Evolutionary conservation across 2,113 vertebrate species (phyloP).

Genomic region (Thymallus thymallus): DNA sequence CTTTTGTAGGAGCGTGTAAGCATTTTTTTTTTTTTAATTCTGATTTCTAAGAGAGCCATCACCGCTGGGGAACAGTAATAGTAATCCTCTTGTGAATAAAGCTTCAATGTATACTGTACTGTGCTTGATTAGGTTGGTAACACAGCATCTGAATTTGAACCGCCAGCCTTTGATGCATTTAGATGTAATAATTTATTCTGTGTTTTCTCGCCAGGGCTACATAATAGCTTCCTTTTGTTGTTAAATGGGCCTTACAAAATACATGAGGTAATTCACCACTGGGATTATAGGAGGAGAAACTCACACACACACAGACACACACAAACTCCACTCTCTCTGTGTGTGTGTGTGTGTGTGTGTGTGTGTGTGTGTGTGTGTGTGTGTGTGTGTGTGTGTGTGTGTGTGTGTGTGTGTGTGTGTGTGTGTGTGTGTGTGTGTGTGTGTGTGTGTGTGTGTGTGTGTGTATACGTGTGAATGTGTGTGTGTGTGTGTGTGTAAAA

Average conservation of each 20-base stretch:
- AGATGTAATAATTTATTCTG: constrained; percentile 40
- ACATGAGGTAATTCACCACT: constrained; percentile 36
- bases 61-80: not conserved
- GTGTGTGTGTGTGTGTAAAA: not conserved
- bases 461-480: not conserved
- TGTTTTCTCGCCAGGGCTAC: constrained; percentile 24
- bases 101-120: constrained; percentile 16
- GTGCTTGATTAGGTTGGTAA: constrained; percentile 22
- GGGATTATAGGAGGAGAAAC: constrained; percentile 22
- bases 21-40: too few relatives aligned
- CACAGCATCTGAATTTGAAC: not conserved
- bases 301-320: not conserved
- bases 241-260: constrained; percentile 40
- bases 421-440: not conserved
- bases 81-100: constrained; percentile 18
- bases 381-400: too few relatives aligned
- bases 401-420: not conserved
- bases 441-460: not conserved
- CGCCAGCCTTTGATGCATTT: constrained; percentile 21
- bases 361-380: too few relatives aligned
- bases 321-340: not conserved
- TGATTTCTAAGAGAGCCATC: not conserved
- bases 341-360: not conserved
- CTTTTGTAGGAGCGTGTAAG: too few relatives aligned
- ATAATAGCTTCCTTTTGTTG: constrained; percentile 31